Base-by-base conservation (phyloP, 2,113 vertebrate species). In the Protomyctophum bolini region DNA sequence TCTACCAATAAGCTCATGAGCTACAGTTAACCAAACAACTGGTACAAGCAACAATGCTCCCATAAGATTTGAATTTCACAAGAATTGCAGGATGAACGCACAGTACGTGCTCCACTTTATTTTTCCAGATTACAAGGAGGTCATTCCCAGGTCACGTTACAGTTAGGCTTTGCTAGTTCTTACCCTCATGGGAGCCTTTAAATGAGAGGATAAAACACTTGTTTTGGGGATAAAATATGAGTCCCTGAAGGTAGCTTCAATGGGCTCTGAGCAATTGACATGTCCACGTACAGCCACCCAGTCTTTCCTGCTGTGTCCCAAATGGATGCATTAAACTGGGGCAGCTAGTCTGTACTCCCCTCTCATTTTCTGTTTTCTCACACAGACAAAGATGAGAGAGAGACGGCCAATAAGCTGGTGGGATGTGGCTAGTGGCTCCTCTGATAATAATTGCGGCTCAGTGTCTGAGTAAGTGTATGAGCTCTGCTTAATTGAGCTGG, bases 401-500 rank as follows among this genome's bases (percentile, higher is more conserved):
- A 76, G 63, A 67, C 55, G 57, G 72, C 58, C 67, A 62, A 73
- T 58, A 62, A 66, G 47, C 67, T 75, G 64, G 67, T 78, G 73
- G 82, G 77, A 83, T 70, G 21, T 67, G 65, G 68, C 66, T 67
- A 68, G 58, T 58, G 48, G 73, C 72, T 70, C 49, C 56, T 73
- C 72, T 87, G 76, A 82, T 76, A 69, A 64, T 78, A 82, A 85
- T 87, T 58, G 45, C 75, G 77, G 62, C 64, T 81, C 68, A 69
- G 73, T 70, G 76, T 81, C 71, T 76, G 67, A 64, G 64, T 72
- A 79, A 80, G 78, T 76, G 68, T 76, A 60, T 81, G 71, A 80
- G 66, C 75, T 75, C 81, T 81, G 75, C 74, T 73, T 87, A 85
- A 88, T 82, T 81, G 76, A 81, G 81, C 73, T 59, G 78, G 83